These are phyloP conservation scores for Sturnira hondurensis DNA, from an alignment of 2,113 vertebrate genomes.

Conservation along the genomic window DNA sequence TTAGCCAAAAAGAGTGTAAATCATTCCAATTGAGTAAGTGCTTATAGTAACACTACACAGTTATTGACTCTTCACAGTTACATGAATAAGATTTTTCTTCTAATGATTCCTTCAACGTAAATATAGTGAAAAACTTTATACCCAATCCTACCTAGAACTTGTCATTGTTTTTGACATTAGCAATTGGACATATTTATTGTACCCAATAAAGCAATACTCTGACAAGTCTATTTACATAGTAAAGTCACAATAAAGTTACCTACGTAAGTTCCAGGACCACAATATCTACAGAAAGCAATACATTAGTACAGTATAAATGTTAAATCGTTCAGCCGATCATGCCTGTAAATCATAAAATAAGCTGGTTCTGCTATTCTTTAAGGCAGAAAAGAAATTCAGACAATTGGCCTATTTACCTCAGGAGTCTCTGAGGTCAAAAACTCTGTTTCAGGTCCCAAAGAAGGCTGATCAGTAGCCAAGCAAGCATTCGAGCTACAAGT, in stretches of 20 bases:
- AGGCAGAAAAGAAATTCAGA: slow-evolving; percentile 44
- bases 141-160: neutral
- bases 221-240: neutral
- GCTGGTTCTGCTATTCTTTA: neutral
- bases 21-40: neutral
- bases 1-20: neutral
- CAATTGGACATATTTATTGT: neutral
- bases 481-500: slow-evolving; percentile 76
- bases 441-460: slow-evolving; percentile 81
- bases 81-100: neutral
- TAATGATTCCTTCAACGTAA: neutral
- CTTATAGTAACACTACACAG: neutral
- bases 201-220: neutral
- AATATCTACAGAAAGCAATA: neutral
- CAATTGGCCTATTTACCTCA: slow-evolving; percentile 71
- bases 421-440: slow-evolving; percentile 72
- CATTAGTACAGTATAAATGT: neutral
- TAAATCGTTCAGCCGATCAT: neutral
- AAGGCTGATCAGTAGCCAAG: slow-evolving; percentile 75
- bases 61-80: neutral
- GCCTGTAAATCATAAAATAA: neutral
- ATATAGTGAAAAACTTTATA: neutral
- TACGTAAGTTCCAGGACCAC: neutral
- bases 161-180: neutral
- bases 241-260: neutral